phyloP scores from a whole-genome alignment of 2,888 invertebrate species.

The Acronicta alni region DNA sequence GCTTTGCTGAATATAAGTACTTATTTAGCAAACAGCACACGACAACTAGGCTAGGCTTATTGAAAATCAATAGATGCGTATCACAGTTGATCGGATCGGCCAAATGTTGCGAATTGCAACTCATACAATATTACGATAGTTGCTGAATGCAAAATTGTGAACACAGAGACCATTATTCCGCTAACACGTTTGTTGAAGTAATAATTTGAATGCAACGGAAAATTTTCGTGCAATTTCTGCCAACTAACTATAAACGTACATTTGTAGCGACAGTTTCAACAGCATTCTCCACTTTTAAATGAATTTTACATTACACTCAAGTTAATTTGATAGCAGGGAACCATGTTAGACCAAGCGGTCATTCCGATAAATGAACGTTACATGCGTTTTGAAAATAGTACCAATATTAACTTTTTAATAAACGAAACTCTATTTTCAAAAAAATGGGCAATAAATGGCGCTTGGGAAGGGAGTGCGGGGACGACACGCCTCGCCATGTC shows the following conservation, averaged over 20 bases:
- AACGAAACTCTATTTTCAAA: conserved; percentile 28
- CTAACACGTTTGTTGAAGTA: conserved; percentile 16
- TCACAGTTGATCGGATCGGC: conserved; percentile 44
- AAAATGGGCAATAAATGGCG: conserved; percentile 53
- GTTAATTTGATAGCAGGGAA: conserved; percentile 23
- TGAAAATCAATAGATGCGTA: conserved; percentile 58
- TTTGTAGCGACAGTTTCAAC: conserved; percentile 21
- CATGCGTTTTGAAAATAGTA: conserved; percentile 9
- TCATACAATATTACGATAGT: neutral
- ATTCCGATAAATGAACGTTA: conserved; percentile 6
- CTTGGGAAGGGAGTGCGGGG: conserved; percentile 27
- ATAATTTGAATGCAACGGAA: conserved; percentile 17
- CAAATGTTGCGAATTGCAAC: conserved; percentile 26
- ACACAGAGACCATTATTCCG: conserved; percentile 15
- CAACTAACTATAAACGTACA: conserved; percentile 28
- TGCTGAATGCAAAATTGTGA: neutral
- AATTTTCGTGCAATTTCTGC: conserved; percentile 6
- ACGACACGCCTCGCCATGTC: conserved; percentile 59
- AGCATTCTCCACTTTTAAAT: conserved; percentile 18
- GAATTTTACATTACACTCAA: conserved; percentile 24
- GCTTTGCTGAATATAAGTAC: neutral
- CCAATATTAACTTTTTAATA: conserved; percentile 31
- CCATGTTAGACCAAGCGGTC: neutral
- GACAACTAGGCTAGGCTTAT: conserved; percentile 42
- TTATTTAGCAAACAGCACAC: conserved; percentile 25